Conservation (phyloP, 1,140 invertebrate species). For the Probaryconus sp. region DNA sequence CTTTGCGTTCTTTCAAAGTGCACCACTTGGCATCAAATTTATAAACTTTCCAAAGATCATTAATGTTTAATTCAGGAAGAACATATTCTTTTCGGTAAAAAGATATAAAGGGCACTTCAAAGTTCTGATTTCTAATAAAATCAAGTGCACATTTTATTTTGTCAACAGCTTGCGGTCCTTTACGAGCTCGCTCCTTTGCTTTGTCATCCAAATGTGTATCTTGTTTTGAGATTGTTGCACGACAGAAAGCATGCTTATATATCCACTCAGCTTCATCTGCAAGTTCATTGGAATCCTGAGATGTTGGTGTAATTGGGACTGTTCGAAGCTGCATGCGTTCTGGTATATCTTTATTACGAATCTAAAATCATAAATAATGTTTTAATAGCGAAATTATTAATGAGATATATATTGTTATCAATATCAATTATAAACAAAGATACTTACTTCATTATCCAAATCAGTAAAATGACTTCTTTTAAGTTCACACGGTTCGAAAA, state of each 20-base stretch:
- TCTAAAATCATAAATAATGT: too few relatives aligned
- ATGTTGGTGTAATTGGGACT: conserved; percentile 89
- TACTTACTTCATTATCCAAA: conserved; percentile 95
- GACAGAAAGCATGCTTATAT: conserved; percentile 94
- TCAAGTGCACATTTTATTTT: conserved; percentile 97
- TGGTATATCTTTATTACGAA: conserved; percentile 92
- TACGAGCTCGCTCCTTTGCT: conserved; percentile 79
- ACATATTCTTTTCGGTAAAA: conserved; percentile 99
- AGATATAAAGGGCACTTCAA: conserved; percentile 98
- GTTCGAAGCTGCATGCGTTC: conserved; percentile 95
- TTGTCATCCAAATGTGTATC: conserved; percentile 80
- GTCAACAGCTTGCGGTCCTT: conserved; percentile 83
- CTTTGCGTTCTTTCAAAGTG: conserved; percentile 91
- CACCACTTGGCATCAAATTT: conserved; percentile 98
- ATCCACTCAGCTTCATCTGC: conserved; percentile 99
- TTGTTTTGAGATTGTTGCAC: conserved; percentile 88
- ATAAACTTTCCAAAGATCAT: conserved; percentile 98
- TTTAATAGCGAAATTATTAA: too few relatives aligned
- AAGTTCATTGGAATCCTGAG: conserved; percentile 92
- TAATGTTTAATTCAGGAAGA: conserved; percentile 94
- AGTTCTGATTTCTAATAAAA: conserved; percentile 96
- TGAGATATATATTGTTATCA: too few relatives aligned
- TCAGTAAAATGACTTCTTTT: conserved; percentile 98
- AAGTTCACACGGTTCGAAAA: conserved; percentile 98
- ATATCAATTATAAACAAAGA: too few relatives aligned